Base-by-base conservation (phyloP, 2,113 vertebrate species). In the Anser brachyrhynchus region DNA sequence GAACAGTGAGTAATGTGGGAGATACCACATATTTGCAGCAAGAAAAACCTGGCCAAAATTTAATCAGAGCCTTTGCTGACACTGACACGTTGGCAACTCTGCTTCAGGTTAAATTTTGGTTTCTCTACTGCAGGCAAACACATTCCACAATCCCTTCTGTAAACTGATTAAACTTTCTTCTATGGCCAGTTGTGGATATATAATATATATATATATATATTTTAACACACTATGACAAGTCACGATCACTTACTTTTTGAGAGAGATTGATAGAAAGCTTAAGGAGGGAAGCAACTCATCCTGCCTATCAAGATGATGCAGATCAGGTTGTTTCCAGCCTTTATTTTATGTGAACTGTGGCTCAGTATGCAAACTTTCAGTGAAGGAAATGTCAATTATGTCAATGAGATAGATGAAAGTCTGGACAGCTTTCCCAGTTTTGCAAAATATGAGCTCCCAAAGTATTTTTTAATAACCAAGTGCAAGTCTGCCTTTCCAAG, bases 331-430 rank as follows among this genome's bases (percentile, higher is more conserved):
- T 67, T 84, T 75, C 22, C 39, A 71, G 29, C 4, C 29, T 58
- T 74, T 70, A 55, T 81, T 78, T 91, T 43, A 74, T 26, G 19
- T 71, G 89, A 92, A 55, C 31, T 93, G 65, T 94, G 86, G 84
- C 22, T 90, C 23, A 61, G 29, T 33, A 10, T 46, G 59, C 55
- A 72, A 80, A 80, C 55, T 67, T 86, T 35, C 69, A 55, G 65
- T 37, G 73, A 94, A 82, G 33, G 49, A 87, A 74, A 54, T 51
- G 69, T 71, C 55, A 83, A 33, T 74, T 67, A 49, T 64, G 54
- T 74, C 87, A 88, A 33, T 13, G 4, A 80, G 37, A 73, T 1
- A 72, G 43, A 54, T 28, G 20, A 80, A 54, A 73, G 15, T 15
- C 71, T 90, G 43, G 62, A 35, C 49, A 92, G 35, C 49, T 86